Evolutionary conservation across 2,888 invertebrate species (phyloP).

Genomic region (Chouioia cunea): DNA sequence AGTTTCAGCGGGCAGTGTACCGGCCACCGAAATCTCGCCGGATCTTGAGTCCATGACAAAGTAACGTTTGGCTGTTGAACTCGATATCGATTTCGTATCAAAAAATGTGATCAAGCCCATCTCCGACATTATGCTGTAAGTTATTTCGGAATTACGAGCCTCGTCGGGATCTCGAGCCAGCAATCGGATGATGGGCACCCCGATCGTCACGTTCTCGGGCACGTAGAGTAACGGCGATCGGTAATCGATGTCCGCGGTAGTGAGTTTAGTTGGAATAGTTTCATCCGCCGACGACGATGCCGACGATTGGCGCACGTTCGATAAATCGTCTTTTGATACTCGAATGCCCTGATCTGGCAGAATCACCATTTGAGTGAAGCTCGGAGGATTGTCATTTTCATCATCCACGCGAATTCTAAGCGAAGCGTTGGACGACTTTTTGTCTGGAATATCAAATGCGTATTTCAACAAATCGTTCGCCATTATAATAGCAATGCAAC

Average conservation of each 20-base stretch:
- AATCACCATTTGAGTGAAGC: slow-evolving; percentile 79
- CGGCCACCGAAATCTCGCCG: slow-evolving; percentile 82
- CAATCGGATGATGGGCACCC: slow-evolving; percentile 77
- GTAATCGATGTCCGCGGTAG: slow-evolving; percentile 48
- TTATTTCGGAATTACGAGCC: slow-evolving; percentile 78
- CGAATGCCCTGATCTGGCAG: slow-evolving; percentile 78
- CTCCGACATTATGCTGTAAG: slow-evolving; percentile 79
- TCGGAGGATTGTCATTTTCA: slow-evolving; percentile 85
- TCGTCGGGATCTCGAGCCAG: slow-evolving; percentile 81
- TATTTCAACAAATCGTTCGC: too few relatives aligned
- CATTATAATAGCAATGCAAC: slow-evolving; percentile 32
- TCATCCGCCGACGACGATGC: not conserved
- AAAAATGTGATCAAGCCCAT: slow-evolving; percentile 7
- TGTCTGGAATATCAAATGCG: slow-evolving; percentile 69
- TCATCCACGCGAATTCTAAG: slow-evolving; percentile 80
- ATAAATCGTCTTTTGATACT: slow-evolving; percentile 72
- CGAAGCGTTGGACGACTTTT: slow-evolving; percentile 80
- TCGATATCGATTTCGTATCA: slow-evolving; percentile 47
- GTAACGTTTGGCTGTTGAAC: slow-evolving; percentile 74
- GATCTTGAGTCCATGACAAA: slow-evolving; percentile 82
- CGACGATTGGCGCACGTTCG: not conserved
- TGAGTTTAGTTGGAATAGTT: not conserved
- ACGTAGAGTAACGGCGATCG: slow-evolving; percentile 76
- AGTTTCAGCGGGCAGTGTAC: slow-evolving; percentile 79
- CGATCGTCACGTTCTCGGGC: slow-evolving; percentile 80